Conservation (phyloP, 2,888 invertebrate genomes). For the Unio pictorum region DNA sequence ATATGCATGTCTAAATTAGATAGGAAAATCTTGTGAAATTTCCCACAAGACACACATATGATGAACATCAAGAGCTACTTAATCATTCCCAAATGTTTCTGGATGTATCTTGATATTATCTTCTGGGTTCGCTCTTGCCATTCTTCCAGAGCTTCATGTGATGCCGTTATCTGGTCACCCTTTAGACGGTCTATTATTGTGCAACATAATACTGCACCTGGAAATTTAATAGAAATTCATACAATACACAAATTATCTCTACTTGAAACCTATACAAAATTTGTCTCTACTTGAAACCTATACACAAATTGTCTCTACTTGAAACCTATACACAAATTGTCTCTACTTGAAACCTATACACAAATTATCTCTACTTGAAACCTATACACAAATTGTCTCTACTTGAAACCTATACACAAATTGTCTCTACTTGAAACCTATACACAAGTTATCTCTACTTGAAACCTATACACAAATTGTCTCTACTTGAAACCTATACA, state of each 20-base stretch:
- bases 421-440: no score
- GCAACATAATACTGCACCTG: conserved; percentile 91
- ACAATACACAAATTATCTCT: background rate
- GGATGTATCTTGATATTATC: conserved; percentile 53
- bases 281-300: background rate
- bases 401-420: background rate
- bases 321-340: background rate
- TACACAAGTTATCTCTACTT: background rate
- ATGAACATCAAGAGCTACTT: conserved; percentile 4
- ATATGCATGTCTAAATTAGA: no score
- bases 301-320: background rate
- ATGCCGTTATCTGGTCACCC: conserved; percentile 93
- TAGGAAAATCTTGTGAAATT: no score
- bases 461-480: background rate
- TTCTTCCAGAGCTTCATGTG: conserved; percentile 91
- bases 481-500: background rate
- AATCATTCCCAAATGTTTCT: conserved; percentile 40
- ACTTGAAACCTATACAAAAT: no score
- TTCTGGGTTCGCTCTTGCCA: conserved; percentile 87
- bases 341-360: no score
- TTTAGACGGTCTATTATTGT: conserved; percentile 92
- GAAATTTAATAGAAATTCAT: conserved; percentile 3
- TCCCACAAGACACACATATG: no score
- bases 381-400: background rate
- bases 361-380: background rate